Conservation (phyloP, 2,797 vertebrate species). For the Onychomys leucogaster region DNA sequence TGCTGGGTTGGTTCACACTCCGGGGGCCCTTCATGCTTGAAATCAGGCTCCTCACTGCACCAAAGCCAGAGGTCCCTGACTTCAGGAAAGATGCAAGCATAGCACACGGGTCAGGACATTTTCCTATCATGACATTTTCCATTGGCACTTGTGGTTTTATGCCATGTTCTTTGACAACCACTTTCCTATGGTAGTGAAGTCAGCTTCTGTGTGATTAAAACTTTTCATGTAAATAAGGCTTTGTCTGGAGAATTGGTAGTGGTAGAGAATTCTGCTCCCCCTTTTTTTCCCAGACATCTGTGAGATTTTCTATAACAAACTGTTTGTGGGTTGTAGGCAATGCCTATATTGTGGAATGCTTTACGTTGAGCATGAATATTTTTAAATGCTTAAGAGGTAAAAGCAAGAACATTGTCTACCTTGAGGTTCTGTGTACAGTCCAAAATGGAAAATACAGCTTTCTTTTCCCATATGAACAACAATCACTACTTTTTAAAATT, state of each 20-base stretch:
- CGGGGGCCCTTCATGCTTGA: no score
- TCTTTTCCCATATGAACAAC: background rate
- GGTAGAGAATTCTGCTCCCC: background rate
- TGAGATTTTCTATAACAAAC: background rate
- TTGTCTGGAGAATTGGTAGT: background rate
- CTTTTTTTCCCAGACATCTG: background rate
- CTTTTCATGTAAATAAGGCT: background rate
- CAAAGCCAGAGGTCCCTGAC: background rate
- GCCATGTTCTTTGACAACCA: background rate
- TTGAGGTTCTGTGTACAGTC: background rate
- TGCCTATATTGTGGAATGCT: background rate
- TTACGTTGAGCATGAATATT: background rate
- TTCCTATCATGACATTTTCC: background rate
- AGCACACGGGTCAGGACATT: background rate
- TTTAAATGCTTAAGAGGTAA: background rate
- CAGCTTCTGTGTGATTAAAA: background rate
- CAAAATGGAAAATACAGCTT: background rate
- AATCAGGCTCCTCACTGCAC: background rate
- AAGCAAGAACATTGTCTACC: background rate
- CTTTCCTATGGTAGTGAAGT: background rate
- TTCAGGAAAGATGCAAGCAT: background rate
- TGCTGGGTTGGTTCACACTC: background rate
- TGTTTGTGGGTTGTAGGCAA: background rate
- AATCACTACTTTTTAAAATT: background rate
- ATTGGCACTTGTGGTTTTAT: background rate